A percentile compares a stretch with the other conserved stretches of the same genome.
These are phyloP conservation scores for Sebastes iracundus DNA, from an alignment of 2,797 vertebrate genomes.

Conservation along the genomic window DNA sequence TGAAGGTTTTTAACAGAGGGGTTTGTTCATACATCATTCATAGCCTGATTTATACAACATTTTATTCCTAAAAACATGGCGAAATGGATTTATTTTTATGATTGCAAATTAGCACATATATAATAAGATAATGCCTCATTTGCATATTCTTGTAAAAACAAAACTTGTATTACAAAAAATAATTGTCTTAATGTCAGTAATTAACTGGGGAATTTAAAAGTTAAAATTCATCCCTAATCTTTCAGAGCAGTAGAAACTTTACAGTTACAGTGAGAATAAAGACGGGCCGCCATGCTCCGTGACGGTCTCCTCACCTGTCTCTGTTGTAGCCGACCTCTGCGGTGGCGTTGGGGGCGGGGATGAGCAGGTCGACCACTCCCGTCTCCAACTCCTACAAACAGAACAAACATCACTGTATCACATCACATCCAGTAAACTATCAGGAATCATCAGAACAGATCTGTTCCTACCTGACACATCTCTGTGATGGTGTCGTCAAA, in stretches of 20 bases:
- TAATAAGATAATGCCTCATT: too few relatives aligned
- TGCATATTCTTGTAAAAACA: too few relatives aligned
- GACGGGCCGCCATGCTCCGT: neutral
- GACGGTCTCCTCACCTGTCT: constrained; percentile 77
- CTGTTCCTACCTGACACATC: constrained; percentile 84
- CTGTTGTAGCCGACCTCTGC: constrained; percentile 88
- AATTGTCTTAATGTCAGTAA: too few relatives aligned
- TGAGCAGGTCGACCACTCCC: constrained; percentile 85
- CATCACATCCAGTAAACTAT: neutral
- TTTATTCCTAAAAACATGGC: too few relatives aligned
- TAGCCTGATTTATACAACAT: too few relatives aligned
- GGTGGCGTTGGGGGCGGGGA: constrained; percentile 84
- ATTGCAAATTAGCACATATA: too few relatives aligned
- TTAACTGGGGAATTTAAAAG: too few relatives aligned
- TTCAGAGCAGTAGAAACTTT: neutral
- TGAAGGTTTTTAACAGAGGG: too few relatives aligned
- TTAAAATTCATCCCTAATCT: neutral
- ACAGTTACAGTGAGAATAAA: neutral
- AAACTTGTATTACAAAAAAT: too few relatives aligned
- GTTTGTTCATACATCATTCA: too few relatives aligned
- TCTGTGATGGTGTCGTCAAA: constrained; percentile 89
- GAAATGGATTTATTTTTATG: too few relatives aligned
- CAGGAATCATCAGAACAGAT: rapidly evolving
- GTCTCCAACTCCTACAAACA: constrained; percentile 83
- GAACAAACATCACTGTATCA: neutral